These are phyloP conservation scores for Empidonax traillii DNA, from an alignment of 2,113 vertebrate genomes.

Conservation along the genomic window DNA sequence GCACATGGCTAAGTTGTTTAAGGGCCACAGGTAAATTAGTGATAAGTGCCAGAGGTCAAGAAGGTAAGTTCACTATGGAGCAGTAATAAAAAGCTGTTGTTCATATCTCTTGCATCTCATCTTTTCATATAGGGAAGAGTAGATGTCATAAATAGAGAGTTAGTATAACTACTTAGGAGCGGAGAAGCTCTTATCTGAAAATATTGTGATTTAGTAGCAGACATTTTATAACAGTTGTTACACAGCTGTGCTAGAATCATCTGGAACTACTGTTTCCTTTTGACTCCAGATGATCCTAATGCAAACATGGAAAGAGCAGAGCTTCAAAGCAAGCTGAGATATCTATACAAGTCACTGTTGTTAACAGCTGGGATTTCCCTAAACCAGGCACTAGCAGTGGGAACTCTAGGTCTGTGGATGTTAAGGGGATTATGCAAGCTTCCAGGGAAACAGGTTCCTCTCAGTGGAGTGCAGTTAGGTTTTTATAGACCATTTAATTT, in stretches of 20 bases:
- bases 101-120: background rate
- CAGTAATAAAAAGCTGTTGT: background rate
- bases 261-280: background rate
- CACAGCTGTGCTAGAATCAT: background rate
- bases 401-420: background rate
- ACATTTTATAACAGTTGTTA: background rate
- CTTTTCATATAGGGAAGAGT: background rate
- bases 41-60: background rate
- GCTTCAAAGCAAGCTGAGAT: background rate
- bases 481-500: background rate
- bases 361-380: conserved; percentile 27
- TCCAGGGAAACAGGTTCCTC: conserved; percentile 13
- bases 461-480: background rate
- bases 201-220: background rate
- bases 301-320: background rate
- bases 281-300: background rate
- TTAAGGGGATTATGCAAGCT: background rate
- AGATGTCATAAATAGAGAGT: background rate
- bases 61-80: background rate
- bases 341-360: background rate
- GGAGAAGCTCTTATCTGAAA: background rate
- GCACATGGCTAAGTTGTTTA: background rate
- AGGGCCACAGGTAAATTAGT: background rate
- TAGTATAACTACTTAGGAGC: background rate
- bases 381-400: background rate